Evolutionary conservation across 2,113 vertebrate genomes (phyloP).

Genomic region (Gadus chalcogrammus): DNA sequence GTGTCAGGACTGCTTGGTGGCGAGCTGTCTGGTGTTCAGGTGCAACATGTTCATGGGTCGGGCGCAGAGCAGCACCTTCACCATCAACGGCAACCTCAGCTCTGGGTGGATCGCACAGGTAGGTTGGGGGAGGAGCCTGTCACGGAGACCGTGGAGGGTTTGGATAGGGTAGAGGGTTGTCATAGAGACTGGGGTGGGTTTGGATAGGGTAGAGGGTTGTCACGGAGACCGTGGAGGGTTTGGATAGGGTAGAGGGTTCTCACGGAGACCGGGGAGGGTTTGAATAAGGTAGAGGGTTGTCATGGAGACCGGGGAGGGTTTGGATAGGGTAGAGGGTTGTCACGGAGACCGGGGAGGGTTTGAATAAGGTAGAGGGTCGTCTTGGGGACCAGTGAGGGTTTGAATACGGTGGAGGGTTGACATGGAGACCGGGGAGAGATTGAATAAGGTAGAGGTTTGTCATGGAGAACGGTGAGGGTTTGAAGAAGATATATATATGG

Average conservation of each 20-base stretch:
- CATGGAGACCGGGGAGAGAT: not conserved
- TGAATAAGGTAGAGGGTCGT: not conserved
- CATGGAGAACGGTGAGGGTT: not conserved
- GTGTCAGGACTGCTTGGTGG: constrained; percentile 73
- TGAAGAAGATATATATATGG: not conserved
- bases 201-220: no score
- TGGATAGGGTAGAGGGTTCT: not conserved
- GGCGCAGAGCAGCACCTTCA: constrained; percentile 50
- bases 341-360: not conserved
- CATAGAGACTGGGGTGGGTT: not conserved
- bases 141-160: not conserved
- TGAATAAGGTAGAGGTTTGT: not conserved
- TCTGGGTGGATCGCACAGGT: constrained; percentile 79
- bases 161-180: not conserved
- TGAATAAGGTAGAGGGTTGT: not conserved
- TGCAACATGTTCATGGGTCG: constrained; percentile 56
- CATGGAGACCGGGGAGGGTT: not conserved
- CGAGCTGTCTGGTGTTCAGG: constrained; percentile 62
- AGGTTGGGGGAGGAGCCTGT: not conserved
- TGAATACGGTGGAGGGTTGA: not conserved
- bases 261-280: not conserved
- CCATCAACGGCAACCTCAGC: constrained; percentile 70
- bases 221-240: not conserved
- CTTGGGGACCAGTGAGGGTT: not conserved
- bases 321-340: not conserved